These are phyloP conservation scores for Emydocephalus ijimae DNA, from an alignment of 2,113 vertebrate species.

Conservation along the genomic window DNA sequence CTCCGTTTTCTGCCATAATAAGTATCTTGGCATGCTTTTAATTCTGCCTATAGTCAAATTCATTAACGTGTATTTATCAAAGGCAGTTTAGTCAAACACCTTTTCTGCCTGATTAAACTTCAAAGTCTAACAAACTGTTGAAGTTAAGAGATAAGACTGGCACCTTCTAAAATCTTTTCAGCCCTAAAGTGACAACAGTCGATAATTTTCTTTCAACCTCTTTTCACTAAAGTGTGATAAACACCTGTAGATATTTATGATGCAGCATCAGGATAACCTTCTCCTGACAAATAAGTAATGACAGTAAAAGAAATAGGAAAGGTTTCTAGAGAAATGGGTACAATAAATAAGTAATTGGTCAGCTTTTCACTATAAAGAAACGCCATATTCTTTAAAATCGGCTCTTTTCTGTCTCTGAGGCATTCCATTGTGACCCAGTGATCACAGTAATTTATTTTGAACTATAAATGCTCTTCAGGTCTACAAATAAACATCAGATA, in stretches of 20 bases:
- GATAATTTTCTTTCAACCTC: not conserved
- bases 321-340: not conserved
- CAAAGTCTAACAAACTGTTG: not conserved
- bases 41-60: not conserved
- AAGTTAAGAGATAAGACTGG: not conserved
- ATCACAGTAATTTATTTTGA: constrained; percentile 30
- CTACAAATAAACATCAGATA: constrained; percentile 38
- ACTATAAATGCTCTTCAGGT: constrained; percentile 39
- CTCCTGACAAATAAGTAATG: not conserved
- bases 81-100: not conserved
- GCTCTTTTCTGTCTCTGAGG: not conserved
- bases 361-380: not conserved
- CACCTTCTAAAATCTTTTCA: constrained; percentile 10
- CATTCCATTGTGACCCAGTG: constrained; percentile 29
- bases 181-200: not conserved
- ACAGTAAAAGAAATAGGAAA: not conserved
- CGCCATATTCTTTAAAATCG: not conserved
- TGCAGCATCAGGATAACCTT: not conserved
- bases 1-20: not conserved
- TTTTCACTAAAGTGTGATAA: not conserved
- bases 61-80: not conserved
- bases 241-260: not conserved
- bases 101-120: constrained; percentile 7
- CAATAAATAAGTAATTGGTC: not conserved
- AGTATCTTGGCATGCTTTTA: not conserved